A percentile compares a stretch with the other conserved stretches of the same genome.
Evolutionary conservation across 2,113 vertebrate genomes (phyloP).

Genomic region (human): GRCh38 chr4:96177501-96178000

Average conservation of each 20-base stretch:
- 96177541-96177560: not conserved
- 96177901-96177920: not conserved
- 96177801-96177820: not conserved
- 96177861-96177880: accelerated
- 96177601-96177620: not conserved
- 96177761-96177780: not conserved
- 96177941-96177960: not conserved
- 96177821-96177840: not conserved
- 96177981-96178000: not conserved
- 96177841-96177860: not conserved
- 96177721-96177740: not conserved
- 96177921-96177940: not conserved
- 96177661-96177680: not conserved
- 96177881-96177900: not conserved
- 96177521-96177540: not conserved
- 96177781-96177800: not conserved
- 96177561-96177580: not conserved
- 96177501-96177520: not conserved
- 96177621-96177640: not conserved
- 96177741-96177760: not conserved
- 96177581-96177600: too few relatives aligned
- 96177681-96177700: not conserved
- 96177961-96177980: not conserved
- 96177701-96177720: not conserved
- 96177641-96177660: not conserved